These are phyloP conservation scores for Tetraneura akinire DNA, from an alignment of 1,140 invertebrate species.

Conservation along the genomic window DNA sequence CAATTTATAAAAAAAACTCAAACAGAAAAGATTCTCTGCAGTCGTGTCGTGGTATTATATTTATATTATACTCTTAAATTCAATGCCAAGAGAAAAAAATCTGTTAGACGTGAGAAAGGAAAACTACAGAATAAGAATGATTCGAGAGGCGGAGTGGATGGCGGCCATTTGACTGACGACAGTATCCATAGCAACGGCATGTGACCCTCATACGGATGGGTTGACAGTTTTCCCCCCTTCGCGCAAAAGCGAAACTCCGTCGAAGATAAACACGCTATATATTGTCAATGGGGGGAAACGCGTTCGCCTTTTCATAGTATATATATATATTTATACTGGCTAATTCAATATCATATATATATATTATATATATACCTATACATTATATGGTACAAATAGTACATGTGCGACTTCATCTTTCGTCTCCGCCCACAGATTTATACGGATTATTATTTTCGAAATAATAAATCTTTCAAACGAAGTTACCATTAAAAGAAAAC, in stretches of 20 bases:
- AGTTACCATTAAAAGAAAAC: too few relatives aligned
- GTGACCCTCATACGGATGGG: slow-evolving; percentile 45
- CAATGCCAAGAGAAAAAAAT: background rate
- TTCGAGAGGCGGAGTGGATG: slow-evolving; percentile 36
- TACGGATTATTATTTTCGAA: slow-evolving; percentile 22
- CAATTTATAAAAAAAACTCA: background rate
- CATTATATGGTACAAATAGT: background rate
- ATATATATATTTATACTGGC: background rate
- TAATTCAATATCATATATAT: slow-evolving; percentile 28
- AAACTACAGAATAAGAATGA: slow-evolving; percentile 25
- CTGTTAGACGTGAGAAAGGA: slow-evolving; percentile 19
- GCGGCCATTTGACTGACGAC: slow-evolving; percentile 51
- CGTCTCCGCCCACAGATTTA: slow-evolving; percentile 35
- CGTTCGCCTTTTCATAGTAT: slow-evolving; percentile 9
- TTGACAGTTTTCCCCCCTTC: slow-evolving; percentile 34
- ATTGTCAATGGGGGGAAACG: slow-evolving; percentile 3
- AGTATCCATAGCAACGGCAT: slow-evolving; percentile 41
- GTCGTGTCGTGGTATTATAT: too few relatives aligned
- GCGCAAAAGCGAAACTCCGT: background rate
- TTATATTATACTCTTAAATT: too few relatives aligned
- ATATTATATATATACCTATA: too few relatives aligned
- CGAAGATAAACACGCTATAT: slow-evolving; percentile 32
- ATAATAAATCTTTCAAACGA: too few relatives aligned
- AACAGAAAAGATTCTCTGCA: background rate
- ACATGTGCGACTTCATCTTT: background rate